Conservation (phyloP, 2,797 vertebrate species). For the Platyrinchus mystaceus region DNA sequence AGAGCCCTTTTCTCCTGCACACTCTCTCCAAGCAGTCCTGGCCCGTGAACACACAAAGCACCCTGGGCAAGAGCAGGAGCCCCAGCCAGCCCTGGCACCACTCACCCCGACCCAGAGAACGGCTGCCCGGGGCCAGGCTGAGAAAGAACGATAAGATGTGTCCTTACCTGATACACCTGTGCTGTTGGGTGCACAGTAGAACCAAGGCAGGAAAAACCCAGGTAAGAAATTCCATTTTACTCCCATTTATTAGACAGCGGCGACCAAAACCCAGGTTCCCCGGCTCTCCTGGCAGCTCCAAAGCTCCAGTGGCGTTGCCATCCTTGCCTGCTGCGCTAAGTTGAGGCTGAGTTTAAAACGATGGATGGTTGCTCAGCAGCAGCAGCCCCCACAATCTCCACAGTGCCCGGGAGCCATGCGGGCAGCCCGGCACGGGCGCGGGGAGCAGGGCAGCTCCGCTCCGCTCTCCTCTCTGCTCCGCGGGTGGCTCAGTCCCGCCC, state of each 20-base stretch:
- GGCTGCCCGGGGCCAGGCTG: background rate
- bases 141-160: background rate
- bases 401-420: background rate
- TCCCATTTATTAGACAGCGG: conserved; percentile 24
- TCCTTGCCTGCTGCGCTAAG: conserved; percentile 24
- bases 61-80: background rate
- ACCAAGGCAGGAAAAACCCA: conserved; percentile 79
- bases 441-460: background rate
- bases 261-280: conserved; percentile 26
- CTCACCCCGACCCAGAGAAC: background rate
- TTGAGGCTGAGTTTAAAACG: conserved; percentile 44
- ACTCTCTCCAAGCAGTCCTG: background rate
- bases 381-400: background rate
- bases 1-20: background rate
- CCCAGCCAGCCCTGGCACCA: background rate
- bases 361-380: conserved; percentile 29
- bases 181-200: conserved; percentile 80
- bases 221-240: conserved; percentile 82
- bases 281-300: conserved; percentile 18
- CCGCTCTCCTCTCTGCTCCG: background rate
- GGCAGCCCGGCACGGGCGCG: background rate
- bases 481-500: background rate
- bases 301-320: conserved; percentile 63
- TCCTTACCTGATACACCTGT: conserved; percentile 87
- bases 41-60: background rate